phyloP scores from a whole-genome alignment of 2,797 vertebrate genomes.

The Coendou prehensilis region DNA sequence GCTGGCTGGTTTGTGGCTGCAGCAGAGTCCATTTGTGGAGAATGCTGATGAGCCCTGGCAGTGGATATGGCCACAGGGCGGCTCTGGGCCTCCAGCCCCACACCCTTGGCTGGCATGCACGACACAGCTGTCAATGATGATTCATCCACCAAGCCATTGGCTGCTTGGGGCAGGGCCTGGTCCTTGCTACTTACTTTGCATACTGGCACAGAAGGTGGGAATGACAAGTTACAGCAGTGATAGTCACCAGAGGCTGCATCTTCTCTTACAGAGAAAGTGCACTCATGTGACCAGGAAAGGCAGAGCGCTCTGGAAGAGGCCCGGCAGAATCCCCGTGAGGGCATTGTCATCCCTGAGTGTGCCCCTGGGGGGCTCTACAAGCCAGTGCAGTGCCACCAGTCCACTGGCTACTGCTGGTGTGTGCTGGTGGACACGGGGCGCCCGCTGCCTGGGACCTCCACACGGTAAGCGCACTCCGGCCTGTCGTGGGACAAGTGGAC shows the following conservation, averaged over 20 bases:
- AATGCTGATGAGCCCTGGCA: not conserved
- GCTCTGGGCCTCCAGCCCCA: not conserved
- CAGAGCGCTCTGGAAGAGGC: conserved; percentile 96
- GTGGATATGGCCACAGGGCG: not conserved
- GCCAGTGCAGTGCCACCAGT: conserved; percentile 98
- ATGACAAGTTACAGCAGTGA: not conserved
- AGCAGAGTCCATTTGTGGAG: not conserved
- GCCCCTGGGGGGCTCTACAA: conserved; percentile 95
- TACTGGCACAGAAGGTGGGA: not conserved
- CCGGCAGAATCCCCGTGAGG: conserved; percentile 94
- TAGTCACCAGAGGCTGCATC: not conserved
- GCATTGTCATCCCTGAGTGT: conserved; percentile 97
- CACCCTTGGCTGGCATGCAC: accelerated
- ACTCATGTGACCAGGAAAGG: conserved; percentile 98
- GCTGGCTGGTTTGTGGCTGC: not conserved
- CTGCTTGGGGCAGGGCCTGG: not conserved
- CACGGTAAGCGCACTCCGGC: conserved; percentile 90
- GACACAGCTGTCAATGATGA: not conserved
- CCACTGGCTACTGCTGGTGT: conserved; percentile 99
- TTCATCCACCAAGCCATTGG: not conserved
- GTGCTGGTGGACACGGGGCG: conserved; percentile 97
- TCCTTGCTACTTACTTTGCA: not conserved
- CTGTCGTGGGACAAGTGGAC: not conserved
- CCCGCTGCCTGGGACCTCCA: conserved; percentile 97
- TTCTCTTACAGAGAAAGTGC: conserved; percentile 94